These are phyloP conservation scores for Apodemia zela DNA, from an alignment of 2,888 invertebrate genomes.

Conservation along the genomic window DNA sequence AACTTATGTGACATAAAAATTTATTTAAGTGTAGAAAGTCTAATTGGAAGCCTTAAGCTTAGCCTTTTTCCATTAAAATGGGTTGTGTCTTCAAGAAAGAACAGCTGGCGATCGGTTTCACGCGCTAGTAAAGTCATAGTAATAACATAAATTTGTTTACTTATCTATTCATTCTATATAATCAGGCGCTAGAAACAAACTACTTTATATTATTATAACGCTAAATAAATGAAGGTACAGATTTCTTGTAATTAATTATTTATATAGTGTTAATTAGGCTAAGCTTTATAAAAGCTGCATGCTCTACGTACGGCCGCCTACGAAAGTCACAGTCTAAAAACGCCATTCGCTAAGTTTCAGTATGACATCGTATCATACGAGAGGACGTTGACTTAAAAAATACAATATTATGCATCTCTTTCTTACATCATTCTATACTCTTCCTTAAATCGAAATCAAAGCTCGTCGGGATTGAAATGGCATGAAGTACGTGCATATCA, in stretches of 20 bases:
- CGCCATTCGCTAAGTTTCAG: conserved; percentile 52
- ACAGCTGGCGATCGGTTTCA: no score
- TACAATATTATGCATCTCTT: conserved; percentile 55
- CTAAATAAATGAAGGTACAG: neutral
- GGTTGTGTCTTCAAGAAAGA: no score
- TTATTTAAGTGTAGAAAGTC: no score
- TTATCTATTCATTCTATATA: no score
- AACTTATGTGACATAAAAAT: no score
- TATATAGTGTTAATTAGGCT: neutral
- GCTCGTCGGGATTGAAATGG: conserved; percentile 71
- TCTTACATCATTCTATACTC: conserved; percentile 63
- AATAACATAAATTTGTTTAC: no score
- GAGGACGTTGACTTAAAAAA: conserved; percentile 74
- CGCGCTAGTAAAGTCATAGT: no score
- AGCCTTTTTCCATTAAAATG: no score
- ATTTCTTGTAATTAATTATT: conserved; percentile 1
- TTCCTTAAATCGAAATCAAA: conserved; percentile 80
- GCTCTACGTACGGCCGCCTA: conserved; percentile 26
- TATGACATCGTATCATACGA: conserved; percentile 47
- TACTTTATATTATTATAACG: neutral
- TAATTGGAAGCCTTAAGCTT: no score
- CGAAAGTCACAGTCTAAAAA: conserved; percentile 55
- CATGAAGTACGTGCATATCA: conserved; percentile 56
- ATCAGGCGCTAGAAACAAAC: no score
- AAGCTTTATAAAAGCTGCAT: conserved; percentile 20